These are phyloP conservation scores for Eulemur rubriventer DNA, from an alignment of 2,797 vertebrate genomes.

Conservation along the genomic window DNA sequence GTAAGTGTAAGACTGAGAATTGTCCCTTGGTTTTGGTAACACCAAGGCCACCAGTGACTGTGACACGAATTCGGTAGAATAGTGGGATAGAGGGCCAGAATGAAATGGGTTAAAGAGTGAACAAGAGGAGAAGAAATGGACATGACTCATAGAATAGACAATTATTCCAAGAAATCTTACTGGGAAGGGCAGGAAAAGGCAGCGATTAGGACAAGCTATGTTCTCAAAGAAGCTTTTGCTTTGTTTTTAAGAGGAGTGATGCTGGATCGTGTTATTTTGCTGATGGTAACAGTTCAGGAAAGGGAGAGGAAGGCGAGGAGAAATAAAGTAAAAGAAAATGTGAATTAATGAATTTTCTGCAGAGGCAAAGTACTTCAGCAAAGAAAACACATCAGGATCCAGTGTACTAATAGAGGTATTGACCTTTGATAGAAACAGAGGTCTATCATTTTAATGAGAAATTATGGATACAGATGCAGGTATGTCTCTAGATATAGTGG, in stretches of 20 bases:
- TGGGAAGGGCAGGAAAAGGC: background rate
- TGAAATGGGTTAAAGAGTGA: background rate
- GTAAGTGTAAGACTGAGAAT: background rate
- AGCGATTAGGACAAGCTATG: background rate
- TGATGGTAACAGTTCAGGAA: background rate
- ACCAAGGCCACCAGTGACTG: background rate
- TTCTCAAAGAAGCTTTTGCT: background rate
- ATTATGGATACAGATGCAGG: too few relatives aligned
- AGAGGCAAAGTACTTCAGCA: background rate
- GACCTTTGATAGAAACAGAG: background rate
- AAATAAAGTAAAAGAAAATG: background rate
- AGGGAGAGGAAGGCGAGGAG: background rate
- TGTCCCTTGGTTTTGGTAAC: background rate
- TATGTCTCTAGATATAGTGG: background rate
- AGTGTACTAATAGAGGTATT: background rate
- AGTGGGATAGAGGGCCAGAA: fast-evolving
- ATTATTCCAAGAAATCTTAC: background rate
- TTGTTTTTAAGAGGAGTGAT: background rate
- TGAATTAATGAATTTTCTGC: background rate
- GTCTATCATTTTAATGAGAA: background rate
- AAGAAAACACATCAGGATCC: background rate
- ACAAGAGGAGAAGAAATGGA: background rate
- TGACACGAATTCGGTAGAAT: background rate
- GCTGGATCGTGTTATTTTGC: background rate
- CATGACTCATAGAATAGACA: background rate